These are phyloP conservation scores for Lomographa bimaculata DNA, from an alignment of 2,888 invertebrate species.

Conservation along the genomic window DNA sequence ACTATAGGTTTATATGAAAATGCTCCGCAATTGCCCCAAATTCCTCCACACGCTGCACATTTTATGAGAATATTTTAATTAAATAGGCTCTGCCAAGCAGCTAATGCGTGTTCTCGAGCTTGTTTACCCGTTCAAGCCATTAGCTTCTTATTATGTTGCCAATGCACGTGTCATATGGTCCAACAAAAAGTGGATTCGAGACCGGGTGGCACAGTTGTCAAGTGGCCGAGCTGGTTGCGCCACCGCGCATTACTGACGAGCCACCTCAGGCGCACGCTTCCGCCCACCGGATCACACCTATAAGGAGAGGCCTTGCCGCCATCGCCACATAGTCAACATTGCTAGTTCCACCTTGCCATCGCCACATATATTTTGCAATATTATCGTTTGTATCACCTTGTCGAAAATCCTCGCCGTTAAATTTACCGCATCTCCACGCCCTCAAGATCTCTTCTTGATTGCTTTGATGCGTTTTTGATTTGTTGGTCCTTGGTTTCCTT, in stretches of 20 bases:
- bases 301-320: conserved; percentile 69
- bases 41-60: conserved; percentile 9
- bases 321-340: conserved; percentile 37
- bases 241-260: conserved; percentile 39
- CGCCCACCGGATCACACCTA: conserved; percentile 62
- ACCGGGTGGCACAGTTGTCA: conserved; percentile 31
- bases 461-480: conserved; percentile 63
- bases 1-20: no score
- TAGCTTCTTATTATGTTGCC: conserved; percentile 13
- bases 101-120: conserved; percentile 12
- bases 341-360: conserved; percentile 45
- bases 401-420: conserved; percentile 50
- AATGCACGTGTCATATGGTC: conserved; percentile 19
- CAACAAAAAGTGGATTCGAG: conserved; percentile 21
- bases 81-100: neutral
- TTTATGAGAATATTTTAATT: conserved; percentile 9
- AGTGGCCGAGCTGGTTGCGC: conserved; percentile 43
- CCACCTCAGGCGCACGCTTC: conserved; percentile 56
- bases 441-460: conserved; percentile 43
- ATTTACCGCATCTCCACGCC: conserved; percentile 51
- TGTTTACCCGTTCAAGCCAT: conserved; percentile 11
- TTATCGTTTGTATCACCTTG: conserved; percentile 48
- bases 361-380: conserved; percentile 41
- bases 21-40: conserved; percentile 5
- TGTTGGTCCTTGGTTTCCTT: conserved; percentile 51